Evolutionary conservation across 2,113 vertebrate genomes (phyloP).

Genomic region (Xenopus borealis): DNA sequence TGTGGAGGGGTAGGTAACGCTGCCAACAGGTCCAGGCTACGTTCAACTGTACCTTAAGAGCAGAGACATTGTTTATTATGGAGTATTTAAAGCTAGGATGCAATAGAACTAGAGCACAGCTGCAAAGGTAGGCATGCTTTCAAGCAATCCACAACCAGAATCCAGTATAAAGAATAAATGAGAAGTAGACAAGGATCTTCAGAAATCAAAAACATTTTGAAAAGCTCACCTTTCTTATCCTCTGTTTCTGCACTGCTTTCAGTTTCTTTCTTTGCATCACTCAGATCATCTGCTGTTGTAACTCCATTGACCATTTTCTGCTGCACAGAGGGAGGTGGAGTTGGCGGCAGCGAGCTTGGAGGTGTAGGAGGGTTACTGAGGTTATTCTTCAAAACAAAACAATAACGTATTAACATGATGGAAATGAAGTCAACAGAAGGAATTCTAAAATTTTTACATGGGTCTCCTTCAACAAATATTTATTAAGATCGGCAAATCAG

Average conservation of each 20-base stretch:
- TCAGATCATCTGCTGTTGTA: conserved; percentile 84
- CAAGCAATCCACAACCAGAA: too few species aligned
- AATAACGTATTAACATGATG: too few species aligned
- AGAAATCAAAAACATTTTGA: too few species aligned
- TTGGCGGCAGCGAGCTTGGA: conserved; percentile 94
- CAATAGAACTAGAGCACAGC: too few species aligned
- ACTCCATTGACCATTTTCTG: conserved; percentile 95
- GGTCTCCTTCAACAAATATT: too few species aligned
- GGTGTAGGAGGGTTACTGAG: conserved; percentile 97
- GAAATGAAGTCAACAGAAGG: too few species aligned
- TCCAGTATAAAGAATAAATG: too few species aligned
- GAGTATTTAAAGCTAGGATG: too few species aligned
- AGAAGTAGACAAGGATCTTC: too few species aligned
- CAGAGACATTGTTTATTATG: background rate
- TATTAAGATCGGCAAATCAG: background rate
- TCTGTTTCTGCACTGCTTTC: conserved; percentile 62
- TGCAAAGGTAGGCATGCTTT: background rate
- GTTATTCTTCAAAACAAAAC: conserved; percentile 74
- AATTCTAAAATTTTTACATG: too few species aligned
- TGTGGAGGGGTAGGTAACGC: conserved; percentile 98
- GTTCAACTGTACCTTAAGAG: conserved; percentile 59
- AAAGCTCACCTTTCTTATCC: conserved; percentile 69
- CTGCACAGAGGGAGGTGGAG: conserved; percentile 93
- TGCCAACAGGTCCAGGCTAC: conserved; percentile 90
- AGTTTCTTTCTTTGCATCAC: conserved; percentile 75